A percentile compares a stretch with the other conserved stretches of the same genome.
phyloP scores from a whole-genome alignment of 2,113 vertebrate species.

The Paedocypris sp. region DNA sequence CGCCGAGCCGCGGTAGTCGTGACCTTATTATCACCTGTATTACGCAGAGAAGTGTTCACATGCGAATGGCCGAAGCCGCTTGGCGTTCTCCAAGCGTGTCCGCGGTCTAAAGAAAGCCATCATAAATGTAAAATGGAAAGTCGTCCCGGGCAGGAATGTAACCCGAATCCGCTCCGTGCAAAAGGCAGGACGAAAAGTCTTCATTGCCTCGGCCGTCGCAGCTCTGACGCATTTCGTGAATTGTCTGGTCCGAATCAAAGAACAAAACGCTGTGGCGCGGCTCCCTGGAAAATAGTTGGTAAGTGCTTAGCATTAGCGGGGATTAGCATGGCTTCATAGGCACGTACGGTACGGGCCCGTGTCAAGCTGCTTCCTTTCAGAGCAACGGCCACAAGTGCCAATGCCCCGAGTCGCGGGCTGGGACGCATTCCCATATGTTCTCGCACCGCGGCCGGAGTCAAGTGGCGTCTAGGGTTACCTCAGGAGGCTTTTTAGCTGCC shows the following conservation, averaged over 20 bases:
- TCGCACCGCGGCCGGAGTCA: neutral
- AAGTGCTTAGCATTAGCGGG: slow-evolving; percentile 41
- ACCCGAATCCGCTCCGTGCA: slow-evolving; percentile 34
- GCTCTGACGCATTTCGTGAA: slow-evolving; percentile 25
- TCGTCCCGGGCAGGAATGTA: slow-evolving; percentile 25
- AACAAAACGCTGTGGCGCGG: slow-evolving; percentile 12
- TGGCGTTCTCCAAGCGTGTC: neutral
- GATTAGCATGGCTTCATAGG: slow-evolving; percentile 34
- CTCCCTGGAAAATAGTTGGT: slow-evolving; percentile 30
- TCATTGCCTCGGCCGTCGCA: neutral
- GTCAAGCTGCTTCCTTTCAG: slow-evolving; percentile 42
- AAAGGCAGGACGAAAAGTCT: neutral
- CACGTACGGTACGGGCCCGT: slow-evolving; percentile 18
- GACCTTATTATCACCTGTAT: neutral
- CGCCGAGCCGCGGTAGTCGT: neutral
- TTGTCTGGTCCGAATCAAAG: slow-evolving; percentile 36
- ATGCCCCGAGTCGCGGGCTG: slow-evolving; percentile 23
- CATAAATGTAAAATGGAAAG: slow-evolving; percentile 40
- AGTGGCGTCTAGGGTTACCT: slow-evolving; percentile 53
- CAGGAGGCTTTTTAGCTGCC: slow-evolving; percentile 49
- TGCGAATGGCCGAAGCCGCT: neutral
- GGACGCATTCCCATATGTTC: slow-evolving; percentile 44
- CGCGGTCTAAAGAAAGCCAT: slow-evolving; percentile 36
- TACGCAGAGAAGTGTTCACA: neutral
- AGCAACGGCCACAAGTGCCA: slow-evolving; percentile 53